Percentiles rank a stretch among this genome's conserved stretches.
Evolutionary conservation across 2,113 vertebrate genomes (phyloP).

Genomic region (Sceloporus tristichus): DNA sequence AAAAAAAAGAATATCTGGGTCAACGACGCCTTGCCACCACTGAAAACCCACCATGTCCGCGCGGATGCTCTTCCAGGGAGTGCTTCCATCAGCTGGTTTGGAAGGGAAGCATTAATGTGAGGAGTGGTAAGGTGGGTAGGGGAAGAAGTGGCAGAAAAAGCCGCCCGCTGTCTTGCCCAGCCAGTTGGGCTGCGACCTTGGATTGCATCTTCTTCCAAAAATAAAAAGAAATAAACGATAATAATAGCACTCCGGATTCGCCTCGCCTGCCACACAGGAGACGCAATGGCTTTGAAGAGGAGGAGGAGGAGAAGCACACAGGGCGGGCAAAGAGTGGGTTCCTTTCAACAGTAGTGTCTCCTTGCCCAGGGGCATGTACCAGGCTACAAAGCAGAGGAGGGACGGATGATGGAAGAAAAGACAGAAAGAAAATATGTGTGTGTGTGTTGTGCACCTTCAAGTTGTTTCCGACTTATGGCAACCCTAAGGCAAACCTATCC

Average conservation of each 20-base stretch:
- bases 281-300: background rate
- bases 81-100: constrained; percentile 15
- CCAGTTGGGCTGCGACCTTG: background rate
- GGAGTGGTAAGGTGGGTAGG: background rate
- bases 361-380: constrained; percentile 6
- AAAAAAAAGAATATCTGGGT: constrained; percentile 12
- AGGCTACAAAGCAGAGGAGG: background rate
- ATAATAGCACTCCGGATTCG: background rate
- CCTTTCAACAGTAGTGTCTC: background rate
- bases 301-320: background rate
- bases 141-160: background rate
- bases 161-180: background rate
- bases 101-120: constrained; percentile 8
- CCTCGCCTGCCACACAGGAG: background rate
- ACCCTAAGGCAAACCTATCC: too few relatives aligned
- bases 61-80: background rate
- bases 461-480: too few relatives aligned
- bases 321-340: background rate
- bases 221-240: background rate
- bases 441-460: too few relatives aligned
- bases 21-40: background rate
- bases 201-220: background rate
- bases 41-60: background rate
- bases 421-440: background rate
- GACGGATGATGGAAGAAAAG: constrained; percentile 10